Evolutionary conservation across 2,113 vertebrate species (phyloP), one percentile per base, ranked within the genome.

Genomic region (Hemibagrus wyckioides): DNA sequence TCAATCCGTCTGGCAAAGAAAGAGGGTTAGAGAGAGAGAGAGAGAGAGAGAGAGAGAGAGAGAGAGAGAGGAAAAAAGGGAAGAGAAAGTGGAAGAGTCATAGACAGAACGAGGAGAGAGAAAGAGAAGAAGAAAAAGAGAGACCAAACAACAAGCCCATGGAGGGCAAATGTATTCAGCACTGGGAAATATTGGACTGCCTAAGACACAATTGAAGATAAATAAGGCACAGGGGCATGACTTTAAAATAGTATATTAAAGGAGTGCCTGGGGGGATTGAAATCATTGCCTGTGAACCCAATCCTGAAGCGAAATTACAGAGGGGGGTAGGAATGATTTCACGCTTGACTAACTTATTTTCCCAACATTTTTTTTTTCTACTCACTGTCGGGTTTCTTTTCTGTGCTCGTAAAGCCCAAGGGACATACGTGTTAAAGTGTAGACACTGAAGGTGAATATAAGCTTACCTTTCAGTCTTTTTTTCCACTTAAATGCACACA

Each of bases 231-330:
- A 83, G 90, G 87, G 88, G 85, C 89, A 89, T 90, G 91, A 92
- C 90, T 92, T 89, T 92, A 89, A 92, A 92, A 92, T 89, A 92
- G 88, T 87, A 81, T 89, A 91, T 91, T 92, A 92, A 90, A 90
- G 88, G 89, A 85, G 82, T 81, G 88, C 90, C 89, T 84, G 71
- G 41, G 82, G 90, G 91, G 89, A 89, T 90, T 91, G 89, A 89
- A 91, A 90, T 90, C 90, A 91, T 87, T 84, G 89, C 87, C 90
- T 89, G 83, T 91, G 89, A 90, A 91, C 88, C 89, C 91, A 90
- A 80, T 90, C 86, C 89, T 81, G 80, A 89, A 87, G 88, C 83
- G 63, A 90, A 90, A 92, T 92, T 92, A 90, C 88, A 85, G 87
- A 80, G 81, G 83, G 88, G 87, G 83, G 91, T 86, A 59, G 88